Conservation (phyloP, 2,113 vertebrate species). For the Cephalophus harveyi region DNA sequence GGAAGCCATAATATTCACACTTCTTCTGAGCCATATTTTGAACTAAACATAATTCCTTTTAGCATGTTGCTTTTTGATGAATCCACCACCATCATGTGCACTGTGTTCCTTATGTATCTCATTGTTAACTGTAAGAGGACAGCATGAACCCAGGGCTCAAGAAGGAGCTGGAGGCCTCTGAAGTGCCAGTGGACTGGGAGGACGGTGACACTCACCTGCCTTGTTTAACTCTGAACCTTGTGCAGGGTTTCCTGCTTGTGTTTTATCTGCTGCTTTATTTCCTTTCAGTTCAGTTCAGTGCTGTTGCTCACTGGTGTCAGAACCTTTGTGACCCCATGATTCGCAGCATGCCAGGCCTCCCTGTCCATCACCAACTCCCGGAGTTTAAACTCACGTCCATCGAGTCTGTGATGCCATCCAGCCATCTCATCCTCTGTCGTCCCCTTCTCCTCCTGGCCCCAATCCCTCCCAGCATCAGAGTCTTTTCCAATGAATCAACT, state of each 20-base stretch:
- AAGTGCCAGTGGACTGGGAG: background rate
- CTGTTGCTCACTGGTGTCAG: rapidly evolving
- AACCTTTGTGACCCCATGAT: no score
- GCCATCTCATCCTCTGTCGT: no score
- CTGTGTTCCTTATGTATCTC: background rate
- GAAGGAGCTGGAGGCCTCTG: background rate
- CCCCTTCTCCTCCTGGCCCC: no score
- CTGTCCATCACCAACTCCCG: no score
- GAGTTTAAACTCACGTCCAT: no score
- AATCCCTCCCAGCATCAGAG: no score
- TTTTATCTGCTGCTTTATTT: background rate
- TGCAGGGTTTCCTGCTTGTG: background rate
- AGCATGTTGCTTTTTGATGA: background rate
- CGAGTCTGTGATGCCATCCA: no score
- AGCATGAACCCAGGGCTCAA: background rate
- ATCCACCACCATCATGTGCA: background rate
- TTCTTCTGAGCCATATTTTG: background rate
- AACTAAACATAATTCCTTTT: background rate
- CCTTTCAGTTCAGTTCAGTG: background rate
- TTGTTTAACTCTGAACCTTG: background rate
- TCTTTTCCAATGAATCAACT: no score
- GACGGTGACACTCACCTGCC: background rate
- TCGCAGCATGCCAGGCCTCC: no score
- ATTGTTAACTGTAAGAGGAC: background rate
- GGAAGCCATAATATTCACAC: background rate